Percentiles rank a stretch among this genome's conserved stretches.
These are phyloP conservation scores for Neosilurus mollespiculum DNA, from an alignment of 2,797 vertebrate species.

Conservation along the genomic window DNA sequence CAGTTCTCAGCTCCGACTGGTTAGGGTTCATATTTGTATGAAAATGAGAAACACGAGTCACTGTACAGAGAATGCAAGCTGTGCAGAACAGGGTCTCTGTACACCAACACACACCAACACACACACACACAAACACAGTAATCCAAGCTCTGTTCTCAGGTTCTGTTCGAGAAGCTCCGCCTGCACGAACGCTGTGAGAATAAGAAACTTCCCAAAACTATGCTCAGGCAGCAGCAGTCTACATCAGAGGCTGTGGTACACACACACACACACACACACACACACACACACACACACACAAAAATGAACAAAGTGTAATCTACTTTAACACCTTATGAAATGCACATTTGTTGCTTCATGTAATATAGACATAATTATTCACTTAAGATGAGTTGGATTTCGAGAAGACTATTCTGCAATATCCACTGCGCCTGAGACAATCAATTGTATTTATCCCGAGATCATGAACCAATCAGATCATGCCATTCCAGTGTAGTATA, in stretches of 20 bases:
- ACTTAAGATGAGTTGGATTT: no score
- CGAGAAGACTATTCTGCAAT: no score
- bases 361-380: no score
- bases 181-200: constrained; percentile 78
- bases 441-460: no score
- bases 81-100: not conserved
- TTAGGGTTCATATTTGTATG: constrained; percentile 57
- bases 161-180: constrained; percentile 88
- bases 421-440: no score
- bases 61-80: not conserved
- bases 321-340: not conserved
- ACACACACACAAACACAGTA: not conserved
- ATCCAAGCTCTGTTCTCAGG: constrained; percentile 65
- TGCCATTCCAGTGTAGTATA: no score
- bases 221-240: constrained; percentile 78
- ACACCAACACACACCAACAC: constrained; percentile 1
- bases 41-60: not conserved
- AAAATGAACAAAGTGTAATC: not conserved
- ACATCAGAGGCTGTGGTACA: constrained; percentile 86
- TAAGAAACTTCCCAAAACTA: constrained; percentile 78
- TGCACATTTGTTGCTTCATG: not conserved
- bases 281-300: no score
- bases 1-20: constrained; percentile 82
- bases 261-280: constrained; percentile 15
- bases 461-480: no score